These are phyloP conservation scores for Peromyscus californicus DNA, from an alignment of 2,113 vertebrate species.

Conservation along the genomic window DNA sequence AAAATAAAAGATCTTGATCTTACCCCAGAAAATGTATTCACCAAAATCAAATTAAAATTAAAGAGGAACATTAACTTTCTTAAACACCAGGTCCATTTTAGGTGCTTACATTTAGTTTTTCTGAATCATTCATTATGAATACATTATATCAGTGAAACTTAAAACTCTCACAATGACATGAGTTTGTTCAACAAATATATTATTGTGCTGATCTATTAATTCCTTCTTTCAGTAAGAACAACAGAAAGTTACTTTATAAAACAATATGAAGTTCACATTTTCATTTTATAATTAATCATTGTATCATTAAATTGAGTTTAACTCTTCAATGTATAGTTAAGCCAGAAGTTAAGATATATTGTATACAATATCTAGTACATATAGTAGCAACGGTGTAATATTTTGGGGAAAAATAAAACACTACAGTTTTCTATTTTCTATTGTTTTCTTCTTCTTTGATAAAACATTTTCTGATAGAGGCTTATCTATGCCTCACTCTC, in stretches of 20 bases:
- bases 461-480: neutral
- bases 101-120: neutral
- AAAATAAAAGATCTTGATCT: neutral
- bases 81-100: neutral
- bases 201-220: neutral
- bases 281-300: neutral
- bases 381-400: neutral
- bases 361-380: neutral
- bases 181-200: conserved; percentile 9
- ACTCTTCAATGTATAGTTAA: neutral
- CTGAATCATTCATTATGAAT: neutral
- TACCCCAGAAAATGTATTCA: neutral
- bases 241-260: neutral
- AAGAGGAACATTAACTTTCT: neutral
- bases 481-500: rapidly evolving
- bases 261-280: neutral
- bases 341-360: neutral
- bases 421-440: neutral
- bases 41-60: neutral
- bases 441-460: neutral
- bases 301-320: neutral
- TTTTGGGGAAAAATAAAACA: neutral
- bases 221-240: neutral
- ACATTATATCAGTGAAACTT: neutral
- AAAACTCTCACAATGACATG: neutral